phyloP scores from a whole-genome alignment of 2,888 invertebrate genomes.

The Nephrotoma flavescens region DNA sequence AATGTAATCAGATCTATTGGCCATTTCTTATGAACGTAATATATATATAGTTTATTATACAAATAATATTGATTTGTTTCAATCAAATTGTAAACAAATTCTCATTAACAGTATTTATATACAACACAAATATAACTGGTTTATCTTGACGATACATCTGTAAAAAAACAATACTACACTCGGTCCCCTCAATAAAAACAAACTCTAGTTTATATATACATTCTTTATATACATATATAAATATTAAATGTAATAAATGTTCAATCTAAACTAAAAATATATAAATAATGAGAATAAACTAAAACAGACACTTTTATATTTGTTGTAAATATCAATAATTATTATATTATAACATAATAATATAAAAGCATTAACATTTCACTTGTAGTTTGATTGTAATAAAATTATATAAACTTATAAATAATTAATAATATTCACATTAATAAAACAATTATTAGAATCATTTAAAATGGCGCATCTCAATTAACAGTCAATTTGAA shows the following conservation, averaged over 20 bases:
- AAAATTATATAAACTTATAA: neutral
- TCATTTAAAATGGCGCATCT: neutral
- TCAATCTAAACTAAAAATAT: neutral
- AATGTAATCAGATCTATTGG: neutral
- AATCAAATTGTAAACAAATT: neutral
- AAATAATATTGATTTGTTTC: neutral
- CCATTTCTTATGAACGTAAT: neutral
- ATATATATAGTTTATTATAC: neutral
- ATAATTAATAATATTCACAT: neutral
- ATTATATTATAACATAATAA: neutral
- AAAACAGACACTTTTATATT: neutral
- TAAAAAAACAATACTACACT: neutral
- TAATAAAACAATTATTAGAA: neutral
- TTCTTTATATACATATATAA: neutral
- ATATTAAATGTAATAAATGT: neutral
- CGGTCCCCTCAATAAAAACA: neutral
- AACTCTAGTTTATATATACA: neutral
- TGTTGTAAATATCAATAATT: conserved; percentile 1
- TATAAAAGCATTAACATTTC: neutral
- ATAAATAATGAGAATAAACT: neutral
- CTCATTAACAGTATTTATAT: neutral
- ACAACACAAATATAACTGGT: neutral
- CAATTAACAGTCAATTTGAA: neutral
- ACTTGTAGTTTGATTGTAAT: neutral
- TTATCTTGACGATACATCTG: neutral